Percentiles rank a stretch among this genome's conserved stretches.
phyloP scores from a whole-genome alignment of 1,140 invertebrate genomes.

The Drosophila ogumai region DNA sequence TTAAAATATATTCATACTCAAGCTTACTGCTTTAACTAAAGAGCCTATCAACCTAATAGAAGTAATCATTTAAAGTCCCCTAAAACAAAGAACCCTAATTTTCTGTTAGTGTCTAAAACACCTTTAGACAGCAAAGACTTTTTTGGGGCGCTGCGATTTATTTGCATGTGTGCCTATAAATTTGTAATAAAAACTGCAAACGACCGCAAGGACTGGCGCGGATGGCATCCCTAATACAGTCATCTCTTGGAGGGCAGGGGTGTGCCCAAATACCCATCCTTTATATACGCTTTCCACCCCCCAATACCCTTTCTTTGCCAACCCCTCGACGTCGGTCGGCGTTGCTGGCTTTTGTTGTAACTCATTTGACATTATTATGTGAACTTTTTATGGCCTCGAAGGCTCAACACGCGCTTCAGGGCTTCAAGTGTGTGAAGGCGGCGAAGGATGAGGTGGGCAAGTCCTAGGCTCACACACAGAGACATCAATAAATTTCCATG shows the following conservation, averaged over 20 bases:
- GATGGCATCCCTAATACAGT: constrained; percentile 72
- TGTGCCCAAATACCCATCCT: constrained; percentile 22
- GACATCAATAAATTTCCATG: constrained; percentile 77
- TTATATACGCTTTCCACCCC: constrained; percentile 9
- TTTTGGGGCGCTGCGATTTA: constrained; percentile 64
- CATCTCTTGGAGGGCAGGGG: constrained; percentile 58
- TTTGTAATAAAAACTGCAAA: constrained; percentile 83
- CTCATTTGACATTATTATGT: constrained; percentile 84
- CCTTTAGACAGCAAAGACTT: constrained; percentile 11
- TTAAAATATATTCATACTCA: not conserved
- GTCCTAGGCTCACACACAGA: constrained; percentile 59
- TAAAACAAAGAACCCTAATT: not conserved
- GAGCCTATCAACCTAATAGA: not conserved
- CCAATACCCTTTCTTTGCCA: constrained; percentile 11
- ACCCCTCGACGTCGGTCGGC: constrained; percentile 3
- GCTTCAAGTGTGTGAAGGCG: constrained; percentile 31
- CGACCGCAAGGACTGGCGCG: constrained; percentile 67
- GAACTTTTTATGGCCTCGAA: constrained; percentile 77
- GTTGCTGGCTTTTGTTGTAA: constrained; percentile 74
- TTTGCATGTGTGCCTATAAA: constrained; percentile 84
- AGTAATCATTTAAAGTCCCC: not conserved
- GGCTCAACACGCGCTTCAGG: constrained; percentile 62
- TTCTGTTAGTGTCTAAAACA: constrained; percentile 9
- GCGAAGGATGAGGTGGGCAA: not conserved
- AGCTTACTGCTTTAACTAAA: not conserved